A percentile compares a stretch with the other conserved stretches of the same genome.
Evolutionary conservation across 1,140 invertebrate species (phyloP).

Genomic region (Sycophila sp.): DNA sequence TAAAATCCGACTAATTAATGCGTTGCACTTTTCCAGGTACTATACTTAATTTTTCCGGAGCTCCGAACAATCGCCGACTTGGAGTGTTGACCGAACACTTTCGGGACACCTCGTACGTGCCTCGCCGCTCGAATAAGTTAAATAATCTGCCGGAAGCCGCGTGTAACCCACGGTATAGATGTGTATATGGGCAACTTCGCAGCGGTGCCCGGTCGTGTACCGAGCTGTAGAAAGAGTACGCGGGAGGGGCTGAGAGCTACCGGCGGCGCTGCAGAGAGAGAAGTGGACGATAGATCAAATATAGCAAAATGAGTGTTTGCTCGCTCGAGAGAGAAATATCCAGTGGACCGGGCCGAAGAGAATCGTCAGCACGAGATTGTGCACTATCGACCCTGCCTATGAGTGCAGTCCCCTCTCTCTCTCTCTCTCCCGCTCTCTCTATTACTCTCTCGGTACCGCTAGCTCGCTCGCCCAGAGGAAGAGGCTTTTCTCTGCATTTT

Average conservation of each 20-base stretch:
- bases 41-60: no score
- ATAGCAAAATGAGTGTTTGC: conserved; percentile 44
- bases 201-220: neutral
- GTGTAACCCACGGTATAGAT: no score
- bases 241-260: neutral
- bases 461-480: no score
- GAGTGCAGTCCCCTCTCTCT: conserved; percentile 14
- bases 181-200: no score
- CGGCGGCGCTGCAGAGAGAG: neutral
- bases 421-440: conserved; percentile 20
- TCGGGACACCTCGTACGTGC: neutral
- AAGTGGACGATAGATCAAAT: conserved; percentile 40
- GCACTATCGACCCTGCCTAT: conserved; percentile 6
- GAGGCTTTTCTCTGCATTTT: no score
- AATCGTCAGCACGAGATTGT: neutral
- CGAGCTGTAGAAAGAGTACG: neutral
- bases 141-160: no score
- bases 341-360: neutral
- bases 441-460: conserved; percentile 33
- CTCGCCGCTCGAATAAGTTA: conserved; percentile 2
- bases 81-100: no score
- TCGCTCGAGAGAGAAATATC: conserved; percentile 23
- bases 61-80: no score
- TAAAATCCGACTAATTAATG: no score
- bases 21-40: no score